These are phyloP conservation scores for Pollachius pollachius DNA, from an alignment of 2,113 vertebrate species.

Conservation along the genomic window DNA sequence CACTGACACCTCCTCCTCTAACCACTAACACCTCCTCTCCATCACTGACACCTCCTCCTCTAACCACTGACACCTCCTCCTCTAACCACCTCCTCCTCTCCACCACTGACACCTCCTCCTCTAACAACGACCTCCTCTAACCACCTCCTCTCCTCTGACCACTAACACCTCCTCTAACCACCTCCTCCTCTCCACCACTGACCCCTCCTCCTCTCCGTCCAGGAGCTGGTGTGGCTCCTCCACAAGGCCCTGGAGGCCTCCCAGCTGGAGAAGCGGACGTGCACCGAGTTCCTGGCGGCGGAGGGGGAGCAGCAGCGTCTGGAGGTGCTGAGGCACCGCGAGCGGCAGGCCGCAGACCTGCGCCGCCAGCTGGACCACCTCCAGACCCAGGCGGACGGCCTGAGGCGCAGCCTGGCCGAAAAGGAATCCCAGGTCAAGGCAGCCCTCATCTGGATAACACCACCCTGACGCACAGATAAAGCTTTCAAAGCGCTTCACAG, in stretches of 20 bases:
- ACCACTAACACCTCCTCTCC: too few species aligned
- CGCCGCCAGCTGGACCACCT: conserved; percentile 66
- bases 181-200: not conserved
- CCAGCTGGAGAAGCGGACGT: conserved; percentile 87
- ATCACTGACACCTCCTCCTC: too few species aligned
- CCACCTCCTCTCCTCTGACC: not conserved
- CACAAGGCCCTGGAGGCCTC: conserved; percentile 89
- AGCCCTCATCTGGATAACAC: too few species aligned
- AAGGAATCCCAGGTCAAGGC: conserved; percentile 52
- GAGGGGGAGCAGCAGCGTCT: conserved; percentile 80
- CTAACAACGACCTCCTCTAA: too few species aligned
- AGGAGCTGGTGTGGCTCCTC: conserved; percentile 91
- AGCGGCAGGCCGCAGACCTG: conserved; percentile 80
- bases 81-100: too few species aligned
- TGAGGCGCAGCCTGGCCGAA: conserved; percentile 63
- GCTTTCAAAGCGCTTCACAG: too few species aligned
- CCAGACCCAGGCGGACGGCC: conserved; percentile 66
- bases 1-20: too few species aligned
- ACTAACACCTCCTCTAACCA: too few species aligned
- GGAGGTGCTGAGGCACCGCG: conserved; percentile 86
- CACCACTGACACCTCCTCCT: not conserved
- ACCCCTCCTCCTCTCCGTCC: not conserved
- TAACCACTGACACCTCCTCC: too few species aligned
- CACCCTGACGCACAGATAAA: too few species aligned
- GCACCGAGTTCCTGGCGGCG: conserved; percentile 76